A percentile compares a stretch with the other conserved stretches of the same genome.
Evolutionary conservation across 2,888 invertebrate genomes (phyloP).

Genomic region (Hipparchia sbordonii): DNA sequence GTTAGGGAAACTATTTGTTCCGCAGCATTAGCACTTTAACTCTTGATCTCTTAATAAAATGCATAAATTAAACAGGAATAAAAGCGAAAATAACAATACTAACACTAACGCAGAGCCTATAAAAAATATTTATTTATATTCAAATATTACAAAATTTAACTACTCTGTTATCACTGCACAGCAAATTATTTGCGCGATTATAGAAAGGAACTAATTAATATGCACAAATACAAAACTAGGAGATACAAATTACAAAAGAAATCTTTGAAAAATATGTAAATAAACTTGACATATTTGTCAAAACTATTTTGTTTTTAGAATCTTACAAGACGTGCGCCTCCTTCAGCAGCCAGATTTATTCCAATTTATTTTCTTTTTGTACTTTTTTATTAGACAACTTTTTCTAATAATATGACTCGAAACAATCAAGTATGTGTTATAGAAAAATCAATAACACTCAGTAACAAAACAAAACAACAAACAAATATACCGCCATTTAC

Average conservation of each 20-base stretch:
- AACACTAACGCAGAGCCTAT: neutral
- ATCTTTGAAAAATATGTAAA: conserved; percentile 50
- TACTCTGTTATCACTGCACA: neutral
- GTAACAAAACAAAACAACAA: conserved; percentile 57
- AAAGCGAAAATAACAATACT: neutral
- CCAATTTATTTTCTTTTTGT: neutral
- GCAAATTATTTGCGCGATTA: neutral
- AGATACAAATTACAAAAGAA: conserved; percentile 50
- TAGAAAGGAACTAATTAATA: conserved; percentile 22
- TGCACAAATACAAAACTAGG: conserved; percentile 38
- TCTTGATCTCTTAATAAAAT: neutral
- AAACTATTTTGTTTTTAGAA: conserved; percentile 55
- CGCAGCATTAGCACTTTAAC: neutral
- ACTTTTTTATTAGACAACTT: neutral
- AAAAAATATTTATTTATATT: neutral
- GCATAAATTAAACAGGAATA: neutral
- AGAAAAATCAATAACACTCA: conserved; percentile 63
- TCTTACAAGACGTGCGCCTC: conserved; percentile 18
- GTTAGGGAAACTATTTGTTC: neutral
- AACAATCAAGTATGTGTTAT: neutral
- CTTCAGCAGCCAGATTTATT: conserved; percentile 23
- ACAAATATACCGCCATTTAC: conserved; percentile 66
- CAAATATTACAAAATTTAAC: neutral
- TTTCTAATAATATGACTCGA: conserved; percentile 3
- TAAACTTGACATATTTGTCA: conserved; percentile 46